Percentiles rank a stretch among this genome's conserved stretches.
Evolutionary conservation across 92 coral and sea anemone species (phyloP).

Genomic region (Ricordea florida): DNA sequence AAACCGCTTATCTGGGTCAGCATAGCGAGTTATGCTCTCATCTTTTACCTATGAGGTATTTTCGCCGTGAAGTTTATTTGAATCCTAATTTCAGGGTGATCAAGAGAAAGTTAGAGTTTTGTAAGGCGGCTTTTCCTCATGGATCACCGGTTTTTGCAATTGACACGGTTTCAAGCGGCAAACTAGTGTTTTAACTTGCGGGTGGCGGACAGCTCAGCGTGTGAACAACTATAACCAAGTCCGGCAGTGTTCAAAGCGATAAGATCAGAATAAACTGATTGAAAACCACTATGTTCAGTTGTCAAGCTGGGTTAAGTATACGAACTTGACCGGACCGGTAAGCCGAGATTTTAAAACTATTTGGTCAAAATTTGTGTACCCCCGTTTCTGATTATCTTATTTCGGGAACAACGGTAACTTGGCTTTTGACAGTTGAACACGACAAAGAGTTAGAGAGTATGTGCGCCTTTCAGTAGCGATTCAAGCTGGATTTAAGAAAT

Average conservation of each 20-base stretch:
- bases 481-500: too few species aligned
- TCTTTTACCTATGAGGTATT: too few species aligned
- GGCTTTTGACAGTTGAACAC: too few species aligned
- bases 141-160: conserved; percentile 36
- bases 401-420: too few species aligned
- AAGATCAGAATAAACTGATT: conserved; percentile 52
- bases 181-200: conserved; percentile 11
- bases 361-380: too few species aligned
- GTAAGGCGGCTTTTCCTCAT: too few species aligned
- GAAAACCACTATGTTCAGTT: conserved; percentile 35
- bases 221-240: conserved; percentile 25
- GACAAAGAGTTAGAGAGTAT: too few species aligned
- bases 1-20: background rate
- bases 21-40: background rate
- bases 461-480: too few species aligned
- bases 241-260: background rate
- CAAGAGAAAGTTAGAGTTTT: background rate
- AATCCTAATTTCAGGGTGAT: too few species aligned
- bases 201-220: conserved; percentile 22
- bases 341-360: background rate
- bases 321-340: background rate
- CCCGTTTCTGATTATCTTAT: too few species aligned
- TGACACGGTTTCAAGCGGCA: conserved; percentile 35
- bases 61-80: too few species aligned
- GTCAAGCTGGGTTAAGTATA: background rate